Evolutionary conservation across 2,797 vertebrate genomes (phyloP).

Genomic region (Gymnoscopelus microlampas): DNA sequence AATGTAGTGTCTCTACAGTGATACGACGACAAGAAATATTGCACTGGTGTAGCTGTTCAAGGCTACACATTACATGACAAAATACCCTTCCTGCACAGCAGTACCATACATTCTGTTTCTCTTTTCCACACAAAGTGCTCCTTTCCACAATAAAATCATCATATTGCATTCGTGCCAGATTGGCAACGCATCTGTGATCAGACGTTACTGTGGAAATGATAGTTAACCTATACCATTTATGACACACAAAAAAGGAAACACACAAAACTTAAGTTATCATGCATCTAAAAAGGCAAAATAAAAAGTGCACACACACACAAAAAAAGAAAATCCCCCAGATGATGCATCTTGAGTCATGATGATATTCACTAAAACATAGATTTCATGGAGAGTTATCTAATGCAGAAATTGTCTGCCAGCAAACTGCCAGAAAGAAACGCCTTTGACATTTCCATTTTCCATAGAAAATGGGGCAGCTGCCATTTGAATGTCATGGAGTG

Average conservation of each 20-base stretch:
- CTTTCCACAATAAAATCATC: constrained; percentile 28
- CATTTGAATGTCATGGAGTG: constrained; percentile 23
- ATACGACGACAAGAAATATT: constrained; percentile 71
- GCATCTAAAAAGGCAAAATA: constrained; percentile 49
- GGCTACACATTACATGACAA: constrained; percentile 38
- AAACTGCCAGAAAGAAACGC: constrained; percentile 27
- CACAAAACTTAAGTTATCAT: constrained; percentile 21
- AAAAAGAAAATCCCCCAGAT: neutral
- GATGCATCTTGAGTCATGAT: constrained; percentile 7
- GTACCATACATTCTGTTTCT: constrained; percentile 28
- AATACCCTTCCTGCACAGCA: constrained; percentile 32
- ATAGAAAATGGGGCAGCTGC: constrained; percentile 32
- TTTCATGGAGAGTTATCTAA: neutral
- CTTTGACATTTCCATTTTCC: constrained; percentile 15
- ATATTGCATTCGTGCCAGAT: constrained; percentile 51
- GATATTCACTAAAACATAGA: constrained; percentile 15
- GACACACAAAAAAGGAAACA: constrained; percentile 22
- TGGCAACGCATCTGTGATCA: neutral
- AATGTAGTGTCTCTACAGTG: constrained; percentile 61
- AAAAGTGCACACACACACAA: constrained; percentile 34
- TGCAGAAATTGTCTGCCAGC: neutral
- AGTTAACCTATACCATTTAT: constrained; percentile 21
- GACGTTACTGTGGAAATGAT: constrained; percentile 34
- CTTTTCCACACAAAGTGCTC: constrained; percentile 48
- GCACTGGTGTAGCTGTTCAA: constrained; percentile 64